Percentiles rank a stretch among this genome's conserved stretches.
phyloP scores from a whole-genome alignment of 2,797 vertebrate species.

The Falco rusticolus region DNA sequence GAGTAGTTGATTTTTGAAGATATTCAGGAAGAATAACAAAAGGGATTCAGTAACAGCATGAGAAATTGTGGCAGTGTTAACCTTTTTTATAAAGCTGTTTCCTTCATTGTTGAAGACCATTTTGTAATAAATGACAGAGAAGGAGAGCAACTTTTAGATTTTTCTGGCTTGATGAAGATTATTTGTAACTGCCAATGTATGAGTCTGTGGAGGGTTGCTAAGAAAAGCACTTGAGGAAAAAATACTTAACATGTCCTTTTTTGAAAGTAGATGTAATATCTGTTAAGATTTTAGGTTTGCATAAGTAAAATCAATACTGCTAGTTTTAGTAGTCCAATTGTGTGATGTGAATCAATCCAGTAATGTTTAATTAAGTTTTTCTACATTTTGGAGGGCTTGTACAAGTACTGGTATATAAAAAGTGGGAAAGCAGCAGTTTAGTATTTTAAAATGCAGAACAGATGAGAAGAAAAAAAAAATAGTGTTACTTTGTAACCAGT shows the following conservation, averaged over 20 bases:
- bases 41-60: neutral
- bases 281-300: neutral
- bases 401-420: neutral
- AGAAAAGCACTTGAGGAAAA: neutral
- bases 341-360: neutral
- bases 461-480: neutral
- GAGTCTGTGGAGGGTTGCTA: neutral
- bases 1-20: neutral
- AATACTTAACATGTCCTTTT: neutral
- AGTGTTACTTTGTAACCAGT: slow-evolving; percentile 17
- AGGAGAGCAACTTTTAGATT: neutral
- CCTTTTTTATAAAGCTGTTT: neutral
- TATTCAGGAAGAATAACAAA: neutral
- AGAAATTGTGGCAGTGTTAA: neutral
- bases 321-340: neutral
- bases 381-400: neutral
- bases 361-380: neutral
- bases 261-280: neutral
- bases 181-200: neutral
- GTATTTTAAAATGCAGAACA: neutral
- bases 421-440: neutral
- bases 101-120: neutral
- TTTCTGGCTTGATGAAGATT: neutral
- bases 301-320: neutral
- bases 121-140: neutral